Percentiles rank a stretch among this genome's conserved stretches.
Evolutionary conservation across 2,888 invertebrate genomes (phyloP).

Genomic region (Prostheceraeus crozeri): DNA sequence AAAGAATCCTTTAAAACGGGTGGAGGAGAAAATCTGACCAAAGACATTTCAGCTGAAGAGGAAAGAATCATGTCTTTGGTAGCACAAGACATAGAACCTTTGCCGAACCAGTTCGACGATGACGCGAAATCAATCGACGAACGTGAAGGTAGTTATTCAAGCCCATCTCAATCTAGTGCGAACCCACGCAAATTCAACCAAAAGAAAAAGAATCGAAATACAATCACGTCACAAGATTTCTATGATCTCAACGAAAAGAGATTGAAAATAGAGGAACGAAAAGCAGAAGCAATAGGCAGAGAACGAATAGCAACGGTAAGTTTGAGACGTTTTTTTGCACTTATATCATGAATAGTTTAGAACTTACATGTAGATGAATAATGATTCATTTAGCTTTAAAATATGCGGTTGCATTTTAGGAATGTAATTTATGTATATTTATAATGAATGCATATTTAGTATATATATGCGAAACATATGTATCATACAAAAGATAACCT

Average conservation of each 20-base stretch:
- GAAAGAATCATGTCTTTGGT: not conserved
- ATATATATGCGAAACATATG: too few relatives aligned
- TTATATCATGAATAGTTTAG: too few relatives aligned
- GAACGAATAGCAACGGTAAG: constrained; percentile 18
- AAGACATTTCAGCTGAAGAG: constrained; percentile 5
- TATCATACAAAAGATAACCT: too few relatives aligned
- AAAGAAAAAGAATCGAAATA: constrained; percentile 7
- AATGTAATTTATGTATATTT: too few relatives aligned
- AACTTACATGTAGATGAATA: too few relatives aligned
- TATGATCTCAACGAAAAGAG: constrained; percentile 5
- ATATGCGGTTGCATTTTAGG: too few relatives aligned
- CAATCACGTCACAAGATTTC: constrained; percentile 16
- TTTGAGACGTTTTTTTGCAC: too few relatives aligned
- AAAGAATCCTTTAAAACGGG: constrained; percentile 10
- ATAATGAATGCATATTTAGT: too few relatives aligned
- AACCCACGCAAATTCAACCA: too few relatives aligned
- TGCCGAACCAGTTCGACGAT: constrained; percentile 10
- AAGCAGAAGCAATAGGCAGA: not conserved
- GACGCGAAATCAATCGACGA: constrained; percentile 14
- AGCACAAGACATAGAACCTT: constrained; percentile 5
- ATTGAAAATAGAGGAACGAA: constrained; percentile 4
- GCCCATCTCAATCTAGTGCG: too few relatives aligned
- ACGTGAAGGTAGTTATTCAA: too few relatives aligned
- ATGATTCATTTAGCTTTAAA: too few relatives aligned
- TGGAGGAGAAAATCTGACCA: not conserved